Base-by-base conservation (phyloP, 2,888 invertebrate species). In the Sipha maydis region DNA sequence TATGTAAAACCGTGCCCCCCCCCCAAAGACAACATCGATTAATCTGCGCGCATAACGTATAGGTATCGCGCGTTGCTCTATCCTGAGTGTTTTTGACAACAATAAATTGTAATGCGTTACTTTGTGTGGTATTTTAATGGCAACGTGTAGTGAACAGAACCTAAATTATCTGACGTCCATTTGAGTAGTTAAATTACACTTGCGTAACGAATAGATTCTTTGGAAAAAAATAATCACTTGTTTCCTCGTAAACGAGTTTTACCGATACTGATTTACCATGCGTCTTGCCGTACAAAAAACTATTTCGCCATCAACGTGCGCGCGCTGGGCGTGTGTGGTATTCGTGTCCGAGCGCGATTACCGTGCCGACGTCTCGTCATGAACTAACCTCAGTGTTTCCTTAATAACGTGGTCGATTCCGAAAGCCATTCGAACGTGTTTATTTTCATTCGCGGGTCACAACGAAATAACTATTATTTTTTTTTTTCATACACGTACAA, bases 331-430 rank as follows among this genome's bases (percentile, higher is more conserved):
- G 31, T 61, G 31, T 79, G 19, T n/a, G 34, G 56, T 19, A 38
- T 79, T 79, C 61, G 79, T 79, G 61, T 61, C 79, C 61, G 28
- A 56, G 61, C 3, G 79, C 56, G 28, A 56, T 79, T 21, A 61
- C 61, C 48, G 14, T 14, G 1, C 19, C 54, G 25, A 79, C 79
- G 79, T 56, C 79, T 19, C 21, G 79, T 54, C 78, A 61, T 31
- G 34, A 61, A 56, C 25, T 14, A 48, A 31, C 14, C 61, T 56
- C n/a, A 54, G 54, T 48, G 14, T 79, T 61, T 61, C 14, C 41
- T 28, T 31, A 34, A 75, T 19, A 38, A 28, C 71, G 71, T 4
- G 11, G 73, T 4, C 31, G 28, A 61, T 61, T 56, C 31, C 56
- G 31, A 75, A 21, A 21, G 75, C 21, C n/a, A 4, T 28, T 28